Conservation (phyloP, 2,113 vertebrate genomes). For the Cyanoramphus novaezelandiae region DNA sequence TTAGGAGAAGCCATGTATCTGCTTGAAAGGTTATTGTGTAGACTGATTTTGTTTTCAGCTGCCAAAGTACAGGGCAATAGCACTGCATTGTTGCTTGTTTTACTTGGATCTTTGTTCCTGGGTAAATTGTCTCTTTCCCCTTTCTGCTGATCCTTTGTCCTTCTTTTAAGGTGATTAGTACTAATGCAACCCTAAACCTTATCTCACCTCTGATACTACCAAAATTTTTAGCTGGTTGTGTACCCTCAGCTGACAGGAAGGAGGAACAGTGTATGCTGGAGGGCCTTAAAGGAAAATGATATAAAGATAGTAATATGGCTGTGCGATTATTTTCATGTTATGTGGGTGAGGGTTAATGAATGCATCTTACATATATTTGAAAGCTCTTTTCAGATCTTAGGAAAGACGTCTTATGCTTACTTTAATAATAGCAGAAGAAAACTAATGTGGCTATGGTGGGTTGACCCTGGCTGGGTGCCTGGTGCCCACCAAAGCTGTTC, state of each 20-base stretch:
- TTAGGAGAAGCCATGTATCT: neutral
- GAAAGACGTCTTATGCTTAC: neutral
- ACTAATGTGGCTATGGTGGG: neutral
- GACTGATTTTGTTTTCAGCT: neutral
- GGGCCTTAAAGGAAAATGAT: neutral
- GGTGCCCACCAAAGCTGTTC: neutral
- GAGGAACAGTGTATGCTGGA: neutral
- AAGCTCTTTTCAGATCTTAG: neutral
- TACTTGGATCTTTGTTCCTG: neutral
- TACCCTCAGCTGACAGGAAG: neutral
- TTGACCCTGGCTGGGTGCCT: neutral
- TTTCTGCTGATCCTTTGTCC: neutral
- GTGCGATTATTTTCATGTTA: neutral
- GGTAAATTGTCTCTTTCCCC: neutral
- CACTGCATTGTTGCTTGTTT: neutral
- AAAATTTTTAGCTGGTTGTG: neutral
- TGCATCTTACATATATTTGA: neutral
- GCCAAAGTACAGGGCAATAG: neutral
- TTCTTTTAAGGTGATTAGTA: neutral
- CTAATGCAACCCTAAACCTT: neutral
- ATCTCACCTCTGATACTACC: neutral
- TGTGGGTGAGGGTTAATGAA: rapidly evolving
- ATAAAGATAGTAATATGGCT: neutral
- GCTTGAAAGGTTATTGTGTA: neutral
- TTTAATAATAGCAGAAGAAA: neutral